Percentiles rank a stretch among this genome's conserved stretches.
phyloP scores from a whole-genome alignment of 2,888 invertebrate genomes.

The Drosophila hamatofila region DNA sequence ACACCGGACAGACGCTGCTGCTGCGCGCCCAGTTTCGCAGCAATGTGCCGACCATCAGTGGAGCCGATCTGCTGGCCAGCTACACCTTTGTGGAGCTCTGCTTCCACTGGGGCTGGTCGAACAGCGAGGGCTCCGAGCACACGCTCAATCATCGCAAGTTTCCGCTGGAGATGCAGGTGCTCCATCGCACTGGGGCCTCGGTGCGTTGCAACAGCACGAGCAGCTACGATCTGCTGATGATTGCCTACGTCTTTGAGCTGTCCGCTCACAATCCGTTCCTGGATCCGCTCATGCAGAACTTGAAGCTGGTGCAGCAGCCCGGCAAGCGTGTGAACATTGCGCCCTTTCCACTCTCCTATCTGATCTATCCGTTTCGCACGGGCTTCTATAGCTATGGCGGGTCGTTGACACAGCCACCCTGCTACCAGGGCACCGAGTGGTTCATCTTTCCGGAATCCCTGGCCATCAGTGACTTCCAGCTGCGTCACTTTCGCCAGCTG shows the following conservation, averaged over 20 bases:
- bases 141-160: constrained; percentile 86
- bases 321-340: constrained; percentile 85
- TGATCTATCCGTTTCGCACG: constrained; percentile 86
- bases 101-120: constrained; percentile 87
- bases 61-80: constrained; percentile 86
- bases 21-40: constrained; percentile 77
- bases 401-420: constrained; percentile 87
- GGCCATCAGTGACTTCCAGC: constrained; percentile 86
- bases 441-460: constrained; percentile 87
- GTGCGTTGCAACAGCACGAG: constrained; percentile 65
- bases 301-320: constrained; percentile 85
- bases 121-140: constrained; percentile 88
- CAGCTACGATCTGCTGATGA: constrained; percentile 84
- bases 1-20: constrained; percentile 86
- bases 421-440: constrained; percentile 88
- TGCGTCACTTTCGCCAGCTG: constrained; percentile 83
- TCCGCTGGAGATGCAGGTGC: constrained; percentile 87
- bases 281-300: constrained; percentile 86
- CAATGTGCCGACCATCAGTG: constrained; percentile 83
- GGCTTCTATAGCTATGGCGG: constrained; percentile 87
- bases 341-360: constrained; percentile 87
- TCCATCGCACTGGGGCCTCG: constrained; percentile 77
- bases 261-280: constrained; percentile 87
- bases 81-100: constrained; percentile 86
- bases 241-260: constrained; percentile 86